phyloP scores from a whole-genome alignment of 2,113 vertebrate genomes.

The Gymnocephalus cernua region DNA sequence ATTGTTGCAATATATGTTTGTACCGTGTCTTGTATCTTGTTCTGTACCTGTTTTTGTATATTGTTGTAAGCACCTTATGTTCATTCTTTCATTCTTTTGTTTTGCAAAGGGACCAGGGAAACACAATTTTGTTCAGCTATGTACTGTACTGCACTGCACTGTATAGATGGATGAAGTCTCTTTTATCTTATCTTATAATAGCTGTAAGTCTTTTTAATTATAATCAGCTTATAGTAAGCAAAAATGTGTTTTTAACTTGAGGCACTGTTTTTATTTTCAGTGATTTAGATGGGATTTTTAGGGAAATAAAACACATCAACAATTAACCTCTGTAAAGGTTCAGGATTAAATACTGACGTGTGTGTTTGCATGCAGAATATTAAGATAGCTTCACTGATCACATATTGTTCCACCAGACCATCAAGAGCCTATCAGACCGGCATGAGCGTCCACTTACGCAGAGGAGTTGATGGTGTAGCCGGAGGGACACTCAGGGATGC shows the following conservation, averaged over 20 bases:
- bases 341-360: neutral
- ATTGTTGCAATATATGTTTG: too few relatives aligned
- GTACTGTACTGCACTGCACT: too few relatives aligned
- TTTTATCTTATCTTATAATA: neutral
- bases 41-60: too few relatives aligned
- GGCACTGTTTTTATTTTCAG: neutral
- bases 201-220: neutral
- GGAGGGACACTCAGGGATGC: constrained; percentile 92
- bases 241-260: constrained; percentile 1
- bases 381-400: constrained; percentile 22
- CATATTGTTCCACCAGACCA: constrained; percentile 9
- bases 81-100: too few relatives aligned
- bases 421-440: constrained; percentile 27
- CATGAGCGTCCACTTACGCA: constrained; percentile 86
- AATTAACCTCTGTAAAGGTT: neutral
- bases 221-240: neutral
- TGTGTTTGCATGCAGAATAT: neutral
- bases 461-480: constrained; percentile 93
- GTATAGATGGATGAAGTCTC: too few relatives aligned
- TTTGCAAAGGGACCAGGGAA: too few relatives aligned
- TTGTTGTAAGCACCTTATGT: too few relatives aligned
- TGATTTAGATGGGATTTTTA: neutral
- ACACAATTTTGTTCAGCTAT: too few relatives aligned
- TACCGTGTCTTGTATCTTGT: too few relatives aligned
- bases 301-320: neutral